Evolutionary conservation across 2,113 vertebrate species (phyloP).

Genomic region (Chionodraco myersi): DNA sequence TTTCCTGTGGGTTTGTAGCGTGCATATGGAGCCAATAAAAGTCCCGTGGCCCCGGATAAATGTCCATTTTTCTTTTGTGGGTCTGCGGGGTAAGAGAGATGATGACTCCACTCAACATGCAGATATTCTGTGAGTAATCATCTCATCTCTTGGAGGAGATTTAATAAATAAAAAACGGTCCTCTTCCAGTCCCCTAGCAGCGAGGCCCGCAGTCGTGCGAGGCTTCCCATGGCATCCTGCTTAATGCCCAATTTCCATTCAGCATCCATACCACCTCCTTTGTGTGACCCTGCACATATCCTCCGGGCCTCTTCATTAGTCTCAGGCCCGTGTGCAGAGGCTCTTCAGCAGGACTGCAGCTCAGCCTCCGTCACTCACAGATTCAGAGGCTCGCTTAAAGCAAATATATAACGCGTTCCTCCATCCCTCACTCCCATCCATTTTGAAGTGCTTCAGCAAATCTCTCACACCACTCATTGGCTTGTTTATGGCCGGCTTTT

Average conservation of each 20-base stretch:
- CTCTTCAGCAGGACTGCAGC: constrained; percentile 73
- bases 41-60: constrained; percentile 66
- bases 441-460: constrained; percentile 65
- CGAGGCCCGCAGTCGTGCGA: constrained; percentile 76
- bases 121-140: constrained; percentile 77
- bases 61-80: constrained; percentile 66
- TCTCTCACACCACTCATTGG: constrained; percentile 67
- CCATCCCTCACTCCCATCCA: constrained; percentile 57
- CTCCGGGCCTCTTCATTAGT: constrained; percentile 86
- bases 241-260: constrained; percentile 81
- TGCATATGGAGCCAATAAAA: constrained; percentile 66
- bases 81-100: constrained; percentile 73
- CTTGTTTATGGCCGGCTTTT: constrained; percentile 72
- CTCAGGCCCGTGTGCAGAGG: constrained; percentile 75
- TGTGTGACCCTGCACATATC: constrained; percentile 86
- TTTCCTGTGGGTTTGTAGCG: constrained; percentile 73
- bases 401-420: constrained; percentile 50
- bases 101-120: constrained; percentile 66
- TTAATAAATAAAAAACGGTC: constrained; percentile 51
- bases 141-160: constrained; percentile 57
- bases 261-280: constrained; percentile 78
- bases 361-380: constrained; percentile 60
- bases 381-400: constrained; percentile 50
- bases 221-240: constrained; percentile 73
- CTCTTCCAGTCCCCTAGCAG: constrained; percentile 69